Evolutionary conservation across 2,888 invertebrate genomes (phyloP), one percentile per base, ranked within the genome.

Genomic region (Cylindroiulus punctatus): DNA sequence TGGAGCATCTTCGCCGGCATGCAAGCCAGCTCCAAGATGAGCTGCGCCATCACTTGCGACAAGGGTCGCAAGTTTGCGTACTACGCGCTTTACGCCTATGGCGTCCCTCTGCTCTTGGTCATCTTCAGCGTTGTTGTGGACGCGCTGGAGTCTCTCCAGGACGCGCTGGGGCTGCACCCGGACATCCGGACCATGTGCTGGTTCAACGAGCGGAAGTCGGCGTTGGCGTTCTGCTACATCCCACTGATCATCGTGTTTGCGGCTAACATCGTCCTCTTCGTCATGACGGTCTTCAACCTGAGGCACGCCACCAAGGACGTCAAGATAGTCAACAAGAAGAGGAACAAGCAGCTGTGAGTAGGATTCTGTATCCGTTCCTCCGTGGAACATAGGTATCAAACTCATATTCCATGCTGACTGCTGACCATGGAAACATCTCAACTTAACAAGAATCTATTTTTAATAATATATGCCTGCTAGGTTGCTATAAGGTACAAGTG

Each of bases 1-100:
- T 97, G 96, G 96, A 88, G 86, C 12, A 83, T 85, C 17, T 87
- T 88, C 19, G 86, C 86, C 0, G 85, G 84, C 22, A 65, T 87
- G n/a, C 83, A 85, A 30, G 65, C 84, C 7, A 26, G 84, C 4
- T 86, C 86, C 0, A 22, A 36, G 19, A 1, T 86, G 22, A 30
- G 36, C 84, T 86, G 83, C 22, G 3, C 47, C 3, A 14, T 81
- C 40, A 26, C 12, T n/a, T 40, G 84, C 52, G 52, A 57, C 17
- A 82, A 81, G 26, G 57, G 65, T n/a, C 42, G 65, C 42, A 36
- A 47, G 14, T 82, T 82, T 36, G 47, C 14, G 22, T 57, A 36
- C n/a, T 86, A 84, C 17, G 84, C 57, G 0, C 17, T 84, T 12
- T 84, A 84, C n/a, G 83, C 86, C 22, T 86, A 84, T 30, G 86